Evolutionary conservation across 2,888 invertebrate species (phyloP).

Genomic region (Euzophera pinguis): DNA sequence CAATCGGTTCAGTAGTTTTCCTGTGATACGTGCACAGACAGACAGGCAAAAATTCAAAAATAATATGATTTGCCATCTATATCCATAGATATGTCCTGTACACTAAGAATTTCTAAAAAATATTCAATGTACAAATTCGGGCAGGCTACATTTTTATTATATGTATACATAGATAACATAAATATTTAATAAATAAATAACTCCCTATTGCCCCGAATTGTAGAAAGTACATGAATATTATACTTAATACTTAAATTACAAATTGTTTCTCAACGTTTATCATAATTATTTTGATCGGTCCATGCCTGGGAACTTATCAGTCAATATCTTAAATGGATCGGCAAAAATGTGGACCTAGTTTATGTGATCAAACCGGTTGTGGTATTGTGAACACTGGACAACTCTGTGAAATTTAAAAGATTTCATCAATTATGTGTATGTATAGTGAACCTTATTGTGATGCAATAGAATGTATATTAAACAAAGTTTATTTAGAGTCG

Average conservation of each 20-base stretch:
- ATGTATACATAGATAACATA: no score
- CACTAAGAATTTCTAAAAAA: no score
- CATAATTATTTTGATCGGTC: background rate
- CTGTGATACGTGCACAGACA: no score
- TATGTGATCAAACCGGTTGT: conserved; percentile 4
- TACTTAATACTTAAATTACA: background rate
- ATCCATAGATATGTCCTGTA: no score
- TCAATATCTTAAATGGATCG: background rate
- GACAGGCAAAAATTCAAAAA: no score
- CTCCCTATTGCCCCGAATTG: no score
- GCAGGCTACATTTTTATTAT: no score
- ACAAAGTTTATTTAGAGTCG: background rate
- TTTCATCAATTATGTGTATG: background rate
- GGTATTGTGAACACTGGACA: background rate
- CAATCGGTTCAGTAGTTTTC: no score
- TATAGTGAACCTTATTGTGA: background rate
- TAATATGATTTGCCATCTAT: no score
- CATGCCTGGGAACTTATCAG: conserved; percentile 3
- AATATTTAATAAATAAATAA: no score
- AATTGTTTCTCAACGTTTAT: background rate
- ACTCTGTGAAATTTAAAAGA: background rate
- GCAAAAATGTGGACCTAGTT: conserved; percentile 4
- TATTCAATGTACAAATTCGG: no score
- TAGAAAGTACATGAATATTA: no score
- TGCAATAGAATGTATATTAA: background rate